Conservation (phyloP, 2,113 vertebrate genomes). For the Crotalus helleri region DNA sequence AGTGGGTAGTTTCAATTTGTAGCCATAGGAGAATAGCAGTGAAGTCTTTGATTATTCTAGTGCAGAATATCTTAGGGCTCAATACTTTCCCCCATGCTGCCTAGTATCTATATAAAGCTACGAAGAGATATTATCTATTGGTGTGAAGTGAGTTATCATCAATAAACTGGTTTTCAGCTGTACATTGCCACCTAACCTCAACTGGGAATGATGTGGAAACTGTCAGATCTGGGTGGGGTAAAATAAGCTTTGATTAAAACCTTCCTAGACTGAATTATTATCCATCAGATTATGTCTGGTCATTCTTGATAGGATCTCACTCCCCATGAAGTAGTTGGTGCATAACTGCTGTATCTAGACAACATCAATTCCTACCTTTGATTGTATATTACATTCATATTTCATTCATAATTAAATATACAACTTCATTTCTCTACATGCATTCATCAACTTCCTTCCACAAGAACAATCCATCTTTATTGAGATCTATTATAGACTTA, state of each 20-base stretch:
- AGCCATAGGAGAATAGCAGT: background rate
- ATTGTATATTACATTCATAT: background rate
- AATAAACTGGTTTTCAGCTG: background rate
- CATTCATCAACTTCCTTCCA: background rate
- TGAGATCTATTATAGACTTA: background rate
- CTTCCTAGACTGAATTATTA: background rate
- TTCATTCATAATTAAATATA: background rate
- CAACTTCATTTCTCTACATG: background rate
- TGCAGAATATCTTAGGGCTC: background rate
- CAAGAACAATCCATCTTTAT: background rate
- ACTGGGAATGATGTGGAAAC: background rate
- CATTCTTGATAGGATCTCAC: background rate
- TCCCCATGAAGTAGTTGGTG: background rate
- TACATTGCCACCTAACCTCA: background rate
- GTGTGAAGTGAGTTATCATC: background rate
- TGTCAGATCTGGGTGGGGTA: background rate
- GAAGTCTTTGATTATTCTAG: background rate
- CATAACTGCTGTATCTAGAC: background rate
- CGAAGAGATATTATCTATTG: background rate
- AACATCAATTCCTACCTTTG: background rate
- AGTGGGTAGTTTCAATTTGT: background rate
- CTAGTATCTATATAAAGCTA: background rate
- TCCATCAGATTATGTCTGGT: background rate
- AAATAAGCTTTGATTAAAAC: background rate
- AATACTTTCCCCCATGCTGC: background rate